Evolutionary conservation across 64 coral and sea anemone genomes (phyloP).

Genomic region (Montipora foliosa): DNA sequence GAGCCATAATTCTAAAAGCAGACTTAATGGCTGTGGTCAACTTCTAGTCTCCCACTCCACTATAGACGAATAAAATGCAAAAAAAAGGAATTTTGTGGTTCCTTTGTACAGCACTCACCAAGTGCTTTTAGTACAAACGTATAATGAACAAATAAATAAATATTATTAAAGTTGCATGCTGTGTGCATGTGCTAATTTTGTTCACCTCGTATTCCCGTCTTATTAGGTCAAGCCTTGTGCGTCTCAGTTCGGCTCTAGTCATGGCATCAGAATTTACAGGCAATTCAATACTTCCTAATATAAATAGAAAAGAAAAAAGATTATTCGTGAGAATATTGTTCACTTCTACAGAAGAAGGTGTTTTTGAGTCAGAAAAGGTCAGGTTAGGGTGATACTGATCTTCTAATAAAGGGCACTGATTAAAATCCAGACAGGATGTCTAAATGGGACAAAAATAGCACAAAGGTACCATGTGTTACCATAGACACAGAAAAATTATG

Average conservation of each 20-base stretch:
- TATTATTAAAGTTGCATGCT: not conserved
- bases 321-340: too few relatives aligned
- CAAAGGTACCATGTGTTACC: not conserved
- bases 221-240: conserved; percentile 90
- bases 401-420: not conserved
- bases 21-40: too few relatives aligned
- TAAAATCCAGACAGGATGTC: not conserved
- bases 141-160: too few relatives aligned
- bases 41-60: not conserved
- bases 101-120: too few relatives aligned
- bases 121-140: too few relatives aligned
- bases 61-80: not conserved
- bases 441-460: not conserved
- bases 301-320: not conserved
- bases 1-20: too few relatives aligned
- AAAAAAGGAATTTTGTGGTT: too few relatives aligned
- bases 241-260: conserved; percentile 89
- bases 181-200: conserved; percentile 1
- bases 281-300: conserved; percentile 92
- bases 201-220: conserved; percentile 94
- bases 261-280: conserved; percentile 79
- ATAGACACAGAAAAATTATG: not conserved
- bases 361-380: not conserved
- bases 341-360: not conserved
- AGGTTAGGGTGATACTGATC: not conserved